A percentile compares a stretch with the other conserved stretches of the same genome.
These are phyloP conservation scores for Macroglossus sobrinus DNA, from an alignment of 2,113 vertebrate genomes.

Conservation along the genomic window DNA sequence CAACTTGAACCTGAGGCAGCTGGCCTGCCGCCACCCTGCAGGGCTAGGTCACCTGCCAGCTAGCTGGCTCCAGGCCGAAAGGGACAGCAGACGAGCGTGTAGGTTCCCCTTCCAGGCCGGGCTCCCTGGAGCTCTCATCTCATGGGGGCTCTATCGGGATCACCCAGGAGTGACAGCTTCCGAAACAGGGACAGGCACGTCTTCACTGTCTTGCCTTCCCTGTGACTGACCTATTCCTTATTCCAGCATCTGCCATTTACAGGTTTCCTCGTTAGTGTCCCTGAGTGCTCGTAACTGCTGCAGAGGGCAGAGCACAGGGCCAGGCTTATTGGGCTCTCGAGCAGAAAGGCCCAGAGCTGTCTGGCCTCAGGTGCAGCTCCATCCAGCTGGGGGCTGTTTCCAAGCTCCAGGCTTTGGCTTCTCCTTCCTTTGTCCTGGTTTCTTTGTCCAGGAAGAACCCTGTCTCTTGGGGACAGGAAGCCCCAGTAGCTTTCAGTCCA, in stretches of 20 bases:
- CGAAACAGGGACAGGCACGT: background rate
- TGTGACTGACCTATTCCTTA: accelerated
- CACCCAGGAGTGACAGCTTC: background rate
- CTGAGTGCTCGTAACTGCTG: background rate
- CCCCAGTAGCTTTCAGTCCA: no score
- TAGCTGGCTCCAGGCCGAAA: background rate
- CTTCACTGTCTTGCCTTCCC: accelerated
- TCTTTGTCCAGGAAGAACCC: background rate
- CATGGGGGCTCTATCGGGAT: background rate
- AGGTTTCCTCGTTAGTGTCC: accelerated
- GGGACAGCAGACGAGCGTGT: accelerated
- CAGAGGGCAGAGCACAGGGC: background rate
- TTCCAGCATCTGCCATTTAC: background rate
- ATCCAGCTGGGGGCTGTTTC: background rate
- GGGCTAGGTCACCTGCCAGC: background rate
- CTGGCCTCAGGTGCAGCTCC: background rate
- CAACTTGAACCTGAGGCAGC: background rate
- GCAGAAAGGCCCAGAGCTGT: background rate
- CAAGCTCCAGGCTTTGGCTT: no score
- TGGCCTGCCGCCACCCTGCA: background rate
- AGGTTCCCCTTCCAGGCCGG: no score
- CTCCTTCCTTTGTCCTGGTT: background rate
- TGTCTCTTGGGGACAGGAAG: no score
- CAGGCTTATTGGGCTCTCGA: no score
- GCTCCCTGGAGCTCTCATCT: no score